Percentiles rank a stretch among this genome's conserved stretches.
These are phyloP conservation scores for Pristionchus maxplancki DNA, from an alignment of 2,888 invertebrate genomes.

Conservation along the genomic window DNA sequence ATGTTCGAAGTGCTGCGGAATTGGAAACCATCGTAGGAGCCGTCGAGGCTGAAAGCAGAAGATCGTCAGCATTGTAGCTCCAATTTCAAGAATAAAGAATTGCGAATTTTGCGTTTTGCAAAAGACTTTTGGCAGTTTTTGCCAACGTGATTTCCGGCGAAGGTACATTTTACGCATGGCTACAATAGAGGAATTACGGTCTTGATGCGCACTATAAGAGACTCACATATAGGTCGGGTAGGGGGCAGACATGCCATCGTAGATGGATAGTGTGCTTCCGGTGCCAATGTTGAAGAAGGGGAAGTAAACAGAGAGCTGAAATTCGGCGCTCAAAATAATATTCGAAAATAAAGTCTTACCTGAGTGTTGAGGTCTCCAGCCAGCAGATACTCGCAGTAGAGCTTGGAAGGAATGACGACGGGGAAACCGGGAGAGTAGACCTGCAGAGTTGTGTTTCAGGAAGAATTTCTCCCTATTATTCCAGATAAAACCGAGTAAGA, in stretches of 20 bases:
- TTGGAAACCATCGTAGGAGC: not conserved
- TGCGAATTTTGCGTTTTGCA: too few relatives aligned
- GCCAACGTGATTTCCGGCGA: too few relatives aligned
- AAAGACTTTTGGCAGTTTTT: too few relatives aligned
- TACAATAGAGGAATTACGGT: too few relatives aligned
- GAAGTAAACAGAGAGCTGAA: slow-evolving; percentile 35
- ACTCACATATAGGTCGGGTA: not conserved
- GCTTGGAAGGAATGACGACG: not conserved
- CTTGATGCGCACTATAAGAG: not conserved
- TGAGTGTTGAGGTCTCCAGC: not conserved
- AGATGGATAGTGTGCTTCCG: slow-evolving; percentile 6
- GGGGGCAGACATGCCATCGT: slow-evolving; percentile 32
- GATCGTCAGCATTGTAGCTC: too few relatives aligned
- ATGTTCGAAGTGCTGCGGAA: slow-evolving; percentile 19
- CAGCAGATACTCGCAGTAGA: slow-evolving; percentile 28
- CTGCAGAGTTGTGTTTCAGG: not conserved
- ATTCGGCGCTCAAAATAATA: not conserved
- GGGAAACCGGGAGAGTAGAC: slow-evolving; percentile 46
- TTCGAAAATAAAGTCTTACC: not conserved
- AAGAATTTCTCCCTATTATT: too few relatives aligned
- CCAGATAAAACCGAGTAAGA: too few relatives aligned
- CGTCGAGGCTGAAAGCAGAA: not conserved
- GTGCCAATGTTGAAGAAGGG: slow-evolving; percentile 20
- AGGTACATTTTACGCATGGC: too few relatives aligned
- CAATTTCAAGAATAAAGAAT: too few relatives aligned